Conservation (phyloP, 2,797 vertebrate species). For the Enteromius argenteus region DNA sequence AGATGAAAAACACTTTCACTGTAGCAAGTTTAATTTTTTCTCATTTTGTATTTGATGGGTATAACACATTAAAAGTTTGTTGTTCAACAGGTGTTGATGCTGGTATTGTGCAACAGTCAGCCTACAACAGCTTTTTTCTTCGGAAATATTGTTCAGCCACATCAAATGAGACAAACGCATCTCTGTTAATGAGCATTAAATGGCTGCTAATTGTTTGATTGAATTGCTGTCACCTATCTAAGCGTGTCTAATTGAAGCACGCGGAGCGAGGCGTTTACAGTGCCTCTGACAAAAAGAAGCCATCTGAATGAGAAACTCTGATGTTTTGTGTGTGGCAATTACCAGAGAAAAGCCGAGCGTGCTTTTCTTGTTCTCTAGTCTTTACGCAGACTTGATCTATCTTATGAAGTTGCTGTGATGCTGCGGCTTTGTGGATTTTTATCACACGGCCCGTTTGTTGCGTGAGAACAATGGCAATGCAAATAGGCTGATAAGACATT, state of each 20-base stretch:
- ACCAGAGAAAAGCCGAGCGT: slow-evolving; percentile 34
- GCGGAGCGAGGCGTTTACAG: slow-evolving; percentile 43
- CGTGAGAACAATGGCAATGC: slow-evolving; percentile 45
- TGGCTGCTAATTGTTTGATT: slow-evolving; percentile 82
- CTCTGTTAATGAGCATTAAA: slow-evolving; percentile 80
- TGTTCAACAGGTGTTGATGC: slow-evolving; percentile 1
- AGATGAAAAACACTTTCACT: background rate
- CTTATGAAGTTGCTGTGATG: slow-evolving; percentile 39
- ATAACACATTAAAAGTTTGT: background rate
- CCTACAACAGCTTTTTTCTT: slow-evolving; percentile 70
- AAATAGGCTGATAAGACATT: slow-evolving; percentile 46
- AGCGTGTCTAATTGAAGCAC: slow-evolving; percentile 73
- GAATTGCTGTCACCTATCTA: slow-evolving; percentile 80
- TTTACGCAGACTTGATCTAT: slow-evolving; percentile 18
- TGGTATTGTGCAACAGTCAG: slow-evolving; percentile 62
- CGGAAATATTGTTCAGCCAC: slow-evolving; percentile 74
- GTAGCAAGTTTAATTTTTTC: background rate
- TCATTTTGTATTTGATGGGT: background rate
- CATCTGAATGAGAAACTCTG: slow-evolving; percentile 35
- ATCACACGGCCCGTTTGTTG: slow-evolving; percentile 51
- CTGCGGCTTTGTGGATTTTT: slow-evolving; percentile 48
- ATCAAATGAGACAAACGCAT: slow-evolving; percentile 80
- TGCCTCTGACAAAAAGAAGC: slow-evolving; percentile 29
- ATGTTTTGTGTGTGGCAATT: slow-evolving; percentile 25
- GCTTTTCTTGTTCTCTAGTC: slow-evolving; percentile 38